These are phyloP conservation scores for Etheostoma nigrum DNA, from an alignment of 2,797 vertebrate genomes.

Conservation along the genomic window DNA sequence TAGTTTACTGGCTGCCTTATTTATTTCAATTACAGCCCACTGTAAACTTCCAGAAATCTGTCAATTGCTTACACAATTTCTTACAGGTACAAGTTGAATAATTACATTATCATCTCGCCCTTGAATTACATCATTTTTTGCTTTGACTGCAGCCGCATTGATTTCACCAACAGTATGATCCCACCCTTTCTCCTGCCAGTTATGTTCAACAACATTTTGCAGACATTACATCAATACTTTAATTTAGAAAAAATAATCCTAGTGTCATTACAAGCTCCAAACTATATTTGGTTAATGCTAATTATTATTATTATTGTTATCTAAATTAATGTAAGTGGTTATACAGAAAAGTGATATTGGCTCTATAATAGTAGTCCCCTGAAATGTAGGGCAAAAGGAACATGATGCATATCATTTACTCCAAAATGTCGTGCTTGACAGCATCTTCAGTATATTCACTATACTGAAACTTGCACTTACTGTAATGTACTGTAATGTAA, in stretches of 20 bases:
- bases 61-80: slow-evolving; percentile 35
- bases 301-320: not conserved
- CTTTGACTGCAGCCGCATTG: slow-evolving; percentile 31
- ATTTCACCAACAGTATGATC: slow-evolving; percentile 30
- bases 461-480: not conserved
- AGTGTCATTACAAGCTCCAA: not conserved
- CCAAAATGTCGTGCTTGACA: slow-evolving; percentile 1
- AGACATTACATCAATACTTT: too few relatives aligned
- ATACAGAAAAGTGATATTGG: not conserved
- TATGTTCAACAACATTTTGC: not conserved
- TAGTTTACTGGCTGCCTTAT: slow-evolving; percentile 42
- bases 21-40: slow-evolving; percentile 53
- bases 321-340: not conserved
- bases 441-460: not conserved
- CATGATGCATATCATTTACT: not conserved
- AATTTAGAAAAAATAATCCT: not conserved
- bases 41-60: slow-evolving; percentile 47
- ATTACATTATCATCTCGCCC: slow-evolving; percentile 50
- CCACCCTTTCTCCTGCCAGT: not conserved
- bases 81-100: slow-evolving; percentile 45
- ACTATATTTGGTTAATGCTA: not conserved
- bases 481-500: slow-evolving; percentile 9
- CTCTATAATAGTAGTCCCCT: not conserved
- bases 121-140: slow-evolving; percentile 40
- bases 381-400: not conserved